Evolutionary conservation across 2,797 vertebrate species (phyloP), one percentile per base, ranked within the genome.

Genomic region (Clarias fuscus): DNA sequence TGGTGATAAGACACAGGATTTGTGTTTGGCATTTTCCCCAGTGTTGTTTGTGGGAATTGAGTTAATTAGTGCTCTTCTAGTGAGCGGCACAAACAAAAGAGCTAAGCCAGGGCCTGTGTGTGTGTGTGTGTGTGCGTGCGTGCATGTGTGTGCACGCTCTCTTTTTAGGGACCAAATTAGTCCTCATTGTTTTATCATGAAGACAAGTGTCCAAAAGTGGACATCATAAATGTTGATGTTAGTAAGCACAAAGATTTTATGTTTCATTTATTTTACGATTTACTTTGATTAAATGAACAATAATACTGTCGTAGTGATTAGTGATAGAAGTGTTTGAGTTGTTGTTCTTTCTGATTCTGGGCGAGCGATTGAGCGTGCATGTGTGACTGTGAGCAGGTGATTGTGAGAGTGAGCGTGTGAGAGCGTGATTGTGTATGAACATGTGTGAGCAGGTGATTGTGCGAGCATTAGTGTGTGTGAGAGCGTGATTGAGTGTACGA

Each of bases 51-150:
- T 93, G 93, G 92, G 88, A 93, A 92, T 93, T 91, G 56, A 0
- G 56, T 83, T 92, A 91, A 93, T 94, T 91, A 91, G 88, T 91
- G 84, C 86, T 89, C 87, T 91, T 86, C 93, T 87, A 80, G 17
- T 86, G 81, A 92, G 91, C 86, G 14, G 75, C n/a, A 79, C 84
- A 87, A 85, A 89, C 64, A 78, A 88, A 89, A 86, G 84, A 88
- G 85, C 84, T 85, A 79, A 59, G 43, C 72, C 77, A 30, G 59
- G 73, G 81, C 65, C 82, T 7, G n/a, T 30, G n/a, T 67, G 67
- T 68, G 13, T 76, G n/a, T 58, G 4, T 89, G 89, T 88, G 83
- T 79, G n/a, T 67, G 86, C 83, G 65, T 86, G 85, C 88, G 89
- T 88, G 83, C 64, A 85, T 86, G 86, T 88, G 89, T 89, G 71